phyloP scores from a whole-genome alignment of 2,797 vertebrate genomes.

The Sparus aurata region DNA sequence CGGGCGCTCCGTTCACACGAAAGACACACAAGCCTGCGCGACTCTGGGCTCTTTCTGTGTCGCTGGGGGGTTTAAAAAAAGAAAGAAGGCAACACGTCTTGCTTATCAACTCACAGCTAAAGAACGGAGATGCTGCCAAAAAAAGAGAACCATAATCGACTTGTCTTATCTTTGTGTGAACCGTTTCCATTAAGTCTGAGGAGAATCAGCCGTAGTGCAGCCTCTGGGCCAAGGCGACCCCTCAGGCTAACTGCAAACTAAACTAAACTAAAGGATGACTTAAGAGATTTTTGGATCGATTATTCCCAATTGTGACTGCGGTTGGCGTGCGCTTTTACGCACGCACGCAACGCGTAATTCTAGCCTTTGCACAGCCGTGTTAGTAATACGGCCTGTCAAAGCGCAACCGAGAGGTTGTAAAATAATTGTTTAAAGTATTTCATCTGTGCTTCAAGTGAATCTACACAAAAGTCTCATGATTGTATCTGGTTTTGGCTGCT shows the following conservation, averaged over 20 bases:
- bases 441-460: constrained; percentile 32
- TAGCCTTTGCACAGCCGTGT: background rate
- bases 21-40: constrained; percentile 10
- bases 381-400: background rate
- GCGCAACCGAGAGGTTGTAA: background rate
- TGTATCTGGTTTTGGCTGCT: constrained; percentile 49
- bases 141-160: constrained; percentile 36
- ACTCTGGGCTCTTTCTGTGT: constrained; percentile 15
- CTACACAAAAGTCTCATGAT: constrained; percentile 13
- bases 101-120: constrained; percentile 49
- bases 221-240: background rate
- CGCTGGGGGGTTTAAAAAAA: background rate
- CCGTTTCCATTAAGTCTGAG: constrained; percentile 5
- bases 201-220: background rate
- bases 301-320: background rate
- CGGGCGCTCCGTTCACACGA: constrained; percentile 18
- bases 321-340: constrained; percentile 26
- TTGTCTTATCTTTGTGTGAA: constrained; percentile 21
- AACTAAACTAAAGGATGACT: background rate
- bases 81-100: constrained; percentile 2
- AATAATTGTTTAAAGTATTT: constrained; percentile 6
- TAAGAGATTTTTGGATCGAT: background rate
- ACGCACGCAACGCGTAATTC: background rate
- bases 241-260: background rate
- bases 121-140: constrained; percentile 42